Conservation (phyloP, 1,140 invertebrate genomes). For the Zophobas atratus region DNA sequence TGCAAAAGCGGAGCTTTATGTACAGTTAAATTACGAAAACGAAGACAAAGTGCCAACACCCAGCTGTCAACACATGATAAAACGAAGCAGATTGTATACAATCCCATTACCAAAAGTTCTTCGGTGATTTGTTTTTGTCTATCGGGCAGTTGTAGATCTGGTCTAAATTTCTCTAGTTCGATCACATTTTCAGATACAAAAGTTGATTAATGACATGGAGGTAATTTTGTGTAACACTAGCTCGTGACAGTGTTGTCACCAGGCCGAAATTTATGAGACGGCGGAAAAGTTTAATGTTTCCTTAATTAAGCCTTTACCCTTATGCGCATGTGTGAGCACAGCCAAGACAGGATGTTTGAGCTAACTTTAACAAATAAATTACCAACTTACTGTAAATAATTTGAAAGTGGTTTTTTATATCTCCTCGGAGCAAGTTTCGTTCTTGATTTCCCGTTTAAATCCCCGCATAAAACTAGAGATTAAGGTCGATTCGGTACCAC, state of each 20-base stretch:
- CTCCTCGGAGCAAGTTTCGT: slow-evolving; percentile 4
- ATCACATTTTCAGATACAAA: too few species aligned
- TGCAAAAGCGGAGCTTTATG: not conserved
- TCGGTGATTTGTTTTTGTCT: too few species aligned
- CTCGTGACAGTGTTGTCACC: slow-evolving; percentile 32
- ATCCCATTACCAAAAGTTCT: too few species aligned
- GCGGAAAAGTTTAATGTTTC: slow-evolving; percentile 40
- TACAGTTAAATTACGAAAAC: not conserved
- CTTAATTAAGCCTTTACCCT: slow-evolving; percentile 30
- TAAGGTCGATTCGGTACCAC: slow-evolving; percentile 18
- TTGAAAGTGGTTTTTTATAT: slow-evolving; percentile 15
- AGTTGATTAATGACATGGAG: slow-evolving; percentile 14
- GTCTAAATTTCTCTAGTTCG: too few species aligned
- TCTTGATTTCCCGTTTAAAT: slow-evolving; percentile 40
- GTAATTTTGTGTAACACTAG: slow-evolving; percentile 18
- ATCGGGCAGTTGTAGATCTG: too few species aligned
- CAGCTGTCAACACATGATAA: not conserved
- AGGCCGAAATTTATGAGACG: slow-evolving; percentile 27
- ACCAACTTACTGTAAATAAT: slow-evolving; percentile 33
- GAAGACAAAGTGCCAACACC: not conserved
- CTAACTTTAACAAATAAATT: slow-evolving; percentile 32
- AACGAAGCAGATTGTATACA: too few species aligned
- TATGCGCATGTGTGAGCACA: slow-evolving; percentile 27
- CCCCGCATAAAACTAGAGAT: slow-evolving; percentile 28
- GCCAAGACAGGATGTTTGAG: slow-evolving; percentile 26